Evolutionary conservation across 1,140 invertebrate species (phyloP).

Genomic region (Caenorhabditis brenneri): DNA sequence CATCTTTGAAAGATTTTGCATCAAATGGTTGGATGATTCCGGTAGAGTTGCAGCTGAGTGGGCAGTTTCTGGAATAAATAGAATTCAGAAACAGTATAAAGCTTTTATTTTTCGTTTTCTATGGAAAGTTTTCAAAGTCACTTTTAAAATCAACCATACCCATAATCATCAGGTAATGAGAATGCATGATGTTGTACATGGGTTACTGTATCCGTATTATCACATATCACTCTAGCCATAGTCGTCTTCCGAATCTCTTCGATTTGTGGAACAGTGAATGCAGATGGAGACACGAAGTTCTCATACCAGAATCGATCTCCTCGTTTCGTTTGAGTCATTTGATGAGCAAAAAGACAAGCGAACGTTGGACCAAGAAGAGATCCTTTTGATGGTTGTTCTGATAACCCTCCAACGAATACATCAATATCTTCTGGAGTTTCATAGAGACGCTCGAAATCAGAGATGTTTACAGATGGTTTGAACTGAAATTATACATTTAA

Average conservation of each 20-base stretch:
- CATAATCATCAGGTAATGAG: conserved; percentile 62
- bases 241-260: conserved; percentile 78
- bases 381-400: conserved; percentile 78
- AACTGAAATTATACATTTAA: conserved; percentile 77
- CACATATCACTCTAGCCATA: conserved; percentile 79
- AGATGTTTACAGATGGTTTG: conserved; percentile 80
- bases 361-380: conserved; percentile 82
- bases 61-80: conserved; percentile 63
- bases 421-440: conserved; percentile 81
- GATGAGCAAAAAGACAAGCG: conserved; percentile 83
- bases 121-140: no score
- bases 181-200: conserved; percentile 76
- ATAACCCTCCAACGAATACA: conserved; percentile 81
- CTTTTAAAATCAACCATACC: no score
- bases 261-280: conserved; percentile 80
- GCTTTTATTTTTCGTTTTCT: no score
- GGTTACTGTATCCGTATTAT: conserved; percentile 78
- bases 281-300: conserved; percentile 69
- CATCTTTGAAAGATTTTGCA: conserved; percentile 63
- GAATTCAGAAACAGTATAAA: no score
- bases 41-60: conserved; percentile 65
- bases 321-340: conserved; percentile 75
- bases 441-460: conserved; percentile 77
- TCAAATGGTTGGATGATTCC: conserved; percentile 58
- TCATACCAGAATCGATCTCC: conserved; percentile 71